phyloP scores from a whole-genome alignment of 1,140 invertebrate genomes.

The Platyscapa corneri region DNA sequence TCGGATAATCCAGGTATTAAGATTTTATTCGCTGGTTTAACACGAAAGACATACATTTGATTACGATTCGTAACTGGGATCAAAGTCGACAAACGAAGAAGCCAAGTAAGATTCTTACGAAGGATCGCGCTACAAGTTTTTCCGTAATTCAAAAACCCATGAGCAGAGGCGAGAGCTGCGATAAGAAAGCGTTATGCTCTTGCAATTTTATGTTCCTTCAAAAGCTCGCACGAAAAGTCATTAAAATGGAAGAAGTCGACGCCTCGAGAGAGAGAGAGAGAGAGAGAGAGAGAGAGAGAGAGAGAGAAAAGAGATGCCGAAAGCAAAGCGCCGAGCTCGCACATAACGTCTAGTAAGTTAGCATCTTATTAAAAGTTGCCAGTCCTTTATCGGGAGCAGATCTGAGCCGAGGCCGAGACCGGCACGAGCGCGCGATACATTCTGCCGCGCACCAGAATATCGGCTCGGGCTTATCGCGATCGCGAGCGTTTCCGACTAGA shows the following conservation, averaged over 20 bases:
- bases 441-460: not conserved
- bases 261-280: not conserved
- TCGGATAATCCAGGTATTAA: no score
- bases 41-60: no score
- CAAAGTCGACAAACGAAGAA: not conserved
- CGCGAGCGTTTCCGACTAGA: slow-evolving; percentile 28
- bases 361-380: slow-evolving; percentile 17
- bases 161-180: not conserved
- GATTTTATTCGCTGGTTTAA: no score
- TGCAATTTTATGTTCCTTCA: not conserved
- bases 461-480: slow-evolving; percentile 20
- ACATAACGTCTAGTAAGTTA: not conserved
- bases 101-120: not conserved
- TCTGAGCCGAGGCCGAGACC: not conserved
- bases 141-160: not conserved
- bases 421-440: not conserved
- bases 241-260: not conserved
- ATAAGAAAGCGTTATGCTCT: not conserved
- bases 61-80: no score
- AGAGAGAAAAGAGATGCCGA: not conserved
- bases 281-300: no score
- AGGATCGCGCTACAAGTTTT: not conserved
- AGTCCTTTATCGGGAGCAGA: not conserved
- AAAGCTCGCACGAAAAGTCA: not conserved
- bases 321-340: not conserved